A percentile compares a stretch with the other conserved stretches of the same genome.
phyloP scores from a whole-genome alignment of 2,888 invertebrate genomes.

The Herminia tarsipennalis region DNA sequence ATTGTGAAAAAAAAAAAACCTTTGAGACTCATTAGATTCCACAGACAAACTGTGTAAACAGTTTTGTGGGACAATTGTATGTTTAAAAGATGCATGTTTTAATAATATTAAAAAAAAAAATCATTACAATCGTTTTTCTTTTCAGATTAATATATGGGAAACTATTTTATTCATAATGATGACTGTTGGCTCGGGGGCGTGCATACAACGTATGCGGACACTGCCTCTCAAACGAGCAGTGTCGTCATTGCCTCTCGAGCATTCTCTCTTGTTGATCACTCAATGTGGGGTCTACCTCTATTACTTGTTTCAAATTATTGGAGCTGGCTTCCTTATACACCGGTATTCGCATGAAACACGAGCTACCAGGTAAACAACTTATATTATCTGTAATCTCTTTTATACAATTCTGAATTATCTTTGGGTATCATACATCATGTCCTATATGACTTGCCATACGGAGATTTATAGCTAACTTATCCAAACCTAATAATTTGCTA shows the following conservation, averaged over 20 bases:
- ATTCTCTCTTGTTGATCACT: constrained; percentile 90
- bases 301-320: constrained; percentile 91
- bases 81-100: too few relatives aligned
- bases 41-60: too few relatives aligned
- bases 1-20: too few relatives aligned
- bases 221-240: constrained; percentile 65
- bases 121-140: background rate
- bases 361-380: constrained; percentile 66
- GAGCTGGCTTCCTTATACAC: constrained; percentile 86
- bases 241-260: constrained; percentile 86
- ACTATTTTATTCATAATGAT: constrained; percentile 74
- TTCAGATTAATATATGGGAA: constrained; percentile 86
- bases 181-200: constrained; percentile 73
- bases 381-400: too few relatives aligned
- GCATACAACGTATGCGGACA: constrained; percentile 74
- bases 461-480: too few relatives aligned
- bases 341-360: constrained; percentile 65
- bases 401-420: too few relatives aligned
- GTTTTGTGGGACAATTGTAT: too few relatives aligned
- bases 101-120: background rate
- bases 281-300: constrained; percentile 93
- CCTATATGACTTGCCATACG: too few relatives aligned
- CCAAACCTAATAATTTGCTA: too few relatives aligned
- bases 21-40: too few relatives aligned
- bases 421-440: too few relatives aligned